Conservation (phyloP, 2,888 invertebrate species). For the Aphodius sticticus region DNA sequence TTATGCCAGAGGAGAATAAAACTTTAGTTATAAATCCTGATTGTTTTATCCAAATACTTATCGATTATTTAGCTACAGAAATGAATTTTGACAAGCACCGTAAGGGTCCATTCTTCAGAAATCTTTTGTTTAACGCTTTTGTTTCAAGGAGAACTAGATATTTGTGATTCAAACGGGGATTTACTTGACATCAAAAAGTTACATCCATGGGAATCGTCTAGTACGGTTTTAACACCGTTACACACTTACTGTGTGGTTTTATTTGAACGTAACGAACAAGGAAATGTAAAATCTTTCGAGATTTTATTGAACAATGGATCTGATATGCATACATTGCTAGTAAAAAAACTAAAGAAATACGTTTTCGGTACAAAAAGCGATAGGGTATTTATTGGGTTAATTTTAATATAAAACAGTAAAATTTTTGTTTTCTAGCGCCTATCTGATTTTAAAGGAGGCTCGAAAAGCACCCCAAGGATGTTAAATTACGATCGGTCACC, state of each 20-base stretch:
- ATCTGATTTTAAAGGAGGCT: background rate
- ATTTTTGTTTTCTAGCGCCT: too few relatives aligned
- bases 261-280: constrained; percentile 46
- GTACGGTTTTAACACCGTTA: constrained; percentile 47
- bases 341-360: background rate
- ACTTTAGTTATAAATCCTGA: constrained; percentile 55
- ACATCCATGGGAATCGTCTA: constrained; percentile 45
- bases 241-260: constrained; percentile 49
- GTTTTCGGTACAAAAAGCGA: background rate
- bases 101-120: constrained; percentile 20
- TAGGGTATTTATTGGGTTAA: background rate
- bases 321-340: background rate
- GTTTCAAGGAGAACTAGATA: constrained; percentile 50
- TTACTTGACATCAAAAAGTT: constrained; percentile 45
- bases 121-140: background rate
- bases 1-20: constrained; percentile 35
- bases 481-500: background rate
- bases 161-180: constrained; percentile 51
- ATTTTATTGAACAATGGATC: background rate
- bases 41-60: constrained; percentile 55
- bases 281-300: background rate
- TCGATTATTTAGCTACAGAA: constrained; percentile 53
- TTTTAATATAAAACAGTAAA: too few relatives aligned
- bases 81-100: constrained; percentile 42
- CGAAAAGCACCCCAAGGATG: background rate